These are phyloP conservation scores for Tachysurus fulvidraco DNA, from an alignment of 2,113 vertebrate species.

Conservation along the genomic window DNA sequence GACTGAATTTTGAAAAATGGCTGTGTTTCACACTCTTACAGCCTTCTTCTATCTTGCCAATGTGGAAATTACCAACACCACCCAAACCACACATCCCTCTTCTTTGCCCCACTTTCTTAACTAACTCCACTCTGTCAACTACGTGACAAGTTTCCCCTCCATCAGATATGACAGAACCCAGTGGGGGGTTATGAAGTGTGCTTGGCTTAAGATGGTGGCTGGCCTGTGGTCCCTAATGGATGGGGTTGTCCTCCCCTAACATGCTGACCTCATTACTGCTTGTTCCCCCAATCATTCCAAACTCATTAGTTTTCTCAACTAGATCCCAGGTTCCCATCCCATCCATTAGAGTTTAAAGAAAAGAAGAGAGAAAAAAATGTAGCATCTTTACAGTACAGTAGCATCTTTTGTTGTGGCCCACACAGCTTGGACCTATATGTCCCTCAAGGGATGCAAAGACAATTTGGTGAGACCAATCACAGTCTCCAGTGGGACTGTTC, in stretches of 20 bases:
- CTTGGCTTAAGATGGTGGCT: constrained; percentile 76
- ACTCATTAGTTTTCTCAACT: constrained; percentile 73
- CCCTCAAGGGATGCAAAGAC: constrained; percentile 72
- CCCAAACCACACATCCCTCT: not conserved
- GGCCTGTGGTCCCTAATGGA: constrained; percentile 77
- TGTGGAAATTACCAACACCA: not conserved
- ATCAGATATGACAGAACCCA: constrained; percentile 77
- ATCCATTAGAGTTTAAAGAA: constrained; percentile 51
- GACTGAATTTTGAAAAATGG: not conserved
- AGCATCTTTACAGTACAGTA: constrained; percentile 70
- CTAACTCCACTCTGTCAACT: constrained; percentile 22
- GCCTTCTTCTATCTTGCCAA: not conserved
- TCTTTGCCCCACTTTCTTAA: constrained; percentile 40
- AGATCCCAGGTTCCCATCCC: constrained; percentile 30
- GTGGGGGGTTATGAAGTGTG: constrained; percentile 79
- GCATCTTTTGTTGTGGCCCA: constrained; percentile 72
- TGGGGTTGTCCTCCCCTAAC: constrained; percentile 65
- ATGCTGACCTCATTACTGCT: constrained; percentile 73
- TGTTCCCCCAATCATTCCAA: constrained; percentile 68
- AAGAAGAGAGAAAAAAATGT: not conserved
- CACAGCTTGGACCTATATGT: constrained; percentile 67
- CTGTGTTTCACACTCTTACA: constrained; percentile 16
- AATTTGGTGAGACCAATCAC: constrained; percentile 58
- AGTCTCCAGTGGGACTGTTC: constrained; percentile 67
- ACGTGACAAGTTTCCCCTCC: constrained; percentile 76